Percentiles rank a stretch among this genome's conserved stretches.
Conservation (phyloP, 2,113 vertebrate genomes). For the Mellivora capensis region DNA sequence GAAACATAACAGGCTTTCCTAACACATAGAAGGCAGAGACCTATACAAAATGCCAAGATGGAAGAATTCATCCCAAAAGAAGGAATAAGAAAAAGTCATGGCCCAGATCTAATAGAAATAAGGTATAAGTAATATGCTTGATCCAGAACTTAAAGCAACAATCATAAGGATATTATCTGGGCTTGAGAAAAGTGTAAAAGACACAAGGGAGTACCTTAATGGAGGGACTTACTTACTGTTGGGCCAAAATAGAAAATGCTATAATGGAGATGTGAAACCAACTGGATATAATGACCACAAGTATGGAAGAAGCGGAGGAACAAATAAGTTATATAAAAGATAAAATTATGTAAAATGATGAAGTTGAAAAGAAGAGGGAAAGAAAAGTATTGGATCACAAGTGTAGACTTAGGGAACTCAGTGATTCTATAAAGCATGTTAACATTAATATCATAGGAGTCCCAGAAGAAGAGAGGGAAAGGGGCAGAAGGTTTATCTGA, state of each 20-base stretch:
- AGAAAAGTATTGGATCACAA: not conserved
- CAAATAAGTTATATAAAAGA: not conserved
- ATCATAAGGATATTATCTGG: not conserved
- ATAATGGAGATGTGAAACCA: not conserved
- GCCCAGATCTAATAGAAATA: not conserved
- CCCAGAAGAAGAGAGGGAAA: not conserved
- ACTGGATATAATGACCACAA: not conserved
- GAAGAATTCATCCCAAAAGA: not conserved
- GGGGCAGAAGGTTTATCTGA: not conserved
- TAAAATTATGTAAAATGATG: not conserved
- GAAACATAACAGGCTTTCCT: not conserved
- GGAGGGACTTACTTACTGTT: not conserved
- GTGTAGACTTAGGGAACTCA: not conserved
- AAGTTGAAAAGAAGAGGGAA: not conserved
- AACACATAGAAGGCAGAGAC: not conserved
- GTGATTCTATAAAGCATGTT: not conserved
- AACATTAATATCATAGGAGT: not conserved
- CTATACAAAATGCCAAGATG: not conserved
- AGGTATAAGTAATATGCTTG: not conserved
- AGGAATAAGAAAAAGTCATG: not conserved
- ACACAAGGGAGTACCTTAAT: not conserved
- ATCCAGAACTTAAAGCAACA: not conserved
- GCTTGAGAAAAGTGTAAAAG: not conserved
- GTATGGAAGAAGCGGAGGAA: not conserved
- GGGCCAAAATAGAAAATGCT: not conserved